Evolutionary conservation across 2,888 invertebrate genomes (phyloP).

Genomic region (Balanococcus diminutus): DNA sequence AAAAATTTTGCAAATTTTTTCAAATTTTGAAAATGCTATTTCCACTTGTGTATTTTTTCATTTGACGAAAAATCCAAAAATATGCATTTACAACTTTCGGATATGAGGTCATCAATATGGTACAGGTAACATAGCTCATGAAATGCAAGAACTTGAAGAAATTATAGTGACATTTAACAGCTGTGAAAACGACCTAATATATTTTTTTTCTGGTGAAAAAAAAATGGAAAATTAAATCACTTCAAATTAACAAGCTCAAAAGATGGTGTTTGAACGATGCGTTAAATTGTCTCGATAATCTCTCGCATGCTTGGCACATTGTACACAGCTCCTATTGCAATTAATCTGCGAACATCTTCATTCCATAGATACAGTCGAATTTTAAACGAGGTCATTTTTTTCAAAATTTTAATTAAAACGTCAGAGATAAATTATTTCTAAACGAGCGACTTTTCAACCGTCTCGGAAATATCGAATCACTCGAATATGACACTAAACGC

Average conservation of each 20-base stretch:
- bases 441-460: neutral
- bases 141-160: too few species aligned
- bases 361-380: neutral
- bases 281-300: neutral
- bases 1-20: too few species aligned
- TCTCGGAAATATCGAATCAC: neutral
- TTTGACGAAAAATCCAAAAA: too few species aligned
- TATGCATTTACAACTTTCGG: too few species aligned
- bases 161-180: too few species aligned
- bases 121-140: too few species aligned
- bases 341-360: neutral
- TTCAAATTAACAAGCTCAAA: neutral
- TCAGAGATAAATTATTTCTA: neutral
- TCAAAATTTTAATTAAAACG: neutral
- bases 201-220: neutral
- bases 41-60: too few species aligned
- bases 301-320: neutral
- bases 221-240: neutral
- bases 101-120: too few species aligned
- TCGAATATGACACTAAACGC: neutral
- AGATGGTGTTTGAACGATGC: neutral
- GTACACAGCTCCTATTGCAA: neutral
- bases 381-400: neutral
- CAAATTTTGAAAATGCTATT: too few species aligned
- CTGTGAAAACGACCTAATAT: neutral